phyloP scores from a whole-genome alignment of 2,797 vertebrate genomes.

The Alauda arvensis region DNA sequence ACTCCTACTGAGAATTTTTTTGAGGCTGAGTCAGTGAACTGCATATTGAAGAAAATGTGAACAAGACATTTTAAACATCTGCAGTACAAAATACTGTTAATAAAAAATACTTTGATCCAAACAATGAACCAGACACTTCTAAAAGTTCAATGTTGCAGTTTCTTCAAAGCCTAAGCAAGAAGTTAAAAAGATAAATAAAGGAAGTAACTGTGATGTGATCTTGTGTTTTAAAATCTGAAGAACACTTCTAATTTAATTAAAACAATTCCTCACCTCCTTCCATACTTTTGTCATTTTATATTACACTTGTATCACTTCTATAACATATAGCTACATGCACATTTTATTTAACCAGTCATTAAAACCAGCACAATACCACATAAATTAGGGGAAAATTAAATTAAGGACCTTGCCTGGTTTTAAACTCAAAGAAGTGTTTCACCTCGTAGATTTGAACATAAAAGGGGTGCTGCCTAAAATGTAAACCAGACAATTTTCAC shows the following conservation, averaged over 20 bases:
- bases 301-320: neutral
- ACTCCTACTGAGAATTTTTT: conserved; percentile 30
- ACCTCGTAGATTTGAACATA: neutral
- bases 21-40: conserved; percentile 18
- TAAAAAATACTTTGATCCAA: neutral
- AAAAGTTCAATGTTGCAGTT: neutral
- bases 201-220: neutral
- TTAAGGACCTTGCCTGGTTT: neutral
- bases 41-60: conserved; percentile 26
- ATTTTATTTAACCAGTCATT: neutral
- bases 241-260: neutral
- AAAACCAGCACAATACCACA: neutral
- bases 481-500: neutral
- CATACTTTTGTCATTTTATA: neutral
- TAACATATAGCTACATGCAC: neutral
- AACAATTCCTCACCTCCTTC: neutral
- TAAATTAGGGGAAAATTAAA: neutral
- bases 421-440: neutral
- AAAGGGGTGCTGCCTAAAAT: neutral
- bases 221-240: neutral
- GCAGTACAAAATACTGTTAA: neutral
- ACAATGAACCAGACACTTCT: neutral
- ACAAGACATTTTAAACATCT: conserved; percentile 13
- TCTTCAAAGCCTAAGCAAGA: neutral
- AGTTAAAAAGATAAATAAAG: neutral